phyloP scores from a whole-genome alignment of 2,888 invertebrate species.

The Meghimatium bilineatum region DNA sequence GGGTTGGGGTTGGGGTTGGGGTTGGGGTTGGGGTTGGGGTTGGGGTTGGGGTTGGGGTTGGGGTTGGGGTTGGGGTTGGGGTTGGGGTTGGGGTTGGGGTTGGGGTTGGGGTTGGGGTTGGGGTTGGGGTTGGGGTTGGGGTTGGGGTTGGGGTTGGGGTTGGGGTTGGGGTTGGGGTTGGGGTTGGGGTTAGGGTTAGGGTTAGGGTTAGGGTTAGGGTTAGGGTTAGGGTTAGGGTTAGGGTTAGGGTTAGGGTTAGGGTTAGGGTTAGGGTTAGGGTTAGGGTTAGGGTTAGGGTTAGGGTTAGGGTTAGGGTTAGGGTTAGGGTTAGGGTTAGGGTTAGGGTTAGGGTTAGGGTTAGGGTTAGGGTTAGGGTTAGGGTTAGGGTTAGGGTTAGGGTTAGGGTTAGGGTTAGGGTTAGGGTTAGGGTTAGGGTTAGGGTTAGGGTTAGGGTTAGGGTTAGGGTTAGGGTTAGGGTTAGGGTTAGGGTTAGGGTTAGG shows the following conservation, averaged over 20 bases:
- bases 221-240: neutral
- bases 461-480: conserved; percentile 38
- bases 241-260: conserved; percentile 40
- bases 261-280: conserved; percentile 29
- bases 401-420: conserved; percentile 45
- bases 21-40: too few species aligned
- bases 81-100: conserved; percentile 17
- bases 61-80: conserved; percentile 50
- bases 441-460: conserved; percentile 33
- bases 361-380: conserved; percentile 50
- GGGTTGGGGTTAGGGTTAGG: too few species aligned
- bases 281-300: conserved; percentile 45
- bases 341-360: conserved; percentile 30
- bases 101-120: too few species aligned
- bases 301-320: conserved; percentile 51
- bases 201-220: neutral
- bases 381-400: conserved; percentile 35
- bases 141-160: too few species aligned
- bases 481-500: conserved; percentile 38
- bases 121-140: too few species aligned
- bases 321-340: conserved; percentile 26
- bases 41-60: conserved; percentile 44
- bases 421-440: conserved; percentile 38
- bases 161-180: too few species aligned
- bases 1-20: too few species aligned